Evolutionary conservation across 2,888 invertebrate species (phyloP).

Genomic region (Alviniconcha strummeri): DNA sequence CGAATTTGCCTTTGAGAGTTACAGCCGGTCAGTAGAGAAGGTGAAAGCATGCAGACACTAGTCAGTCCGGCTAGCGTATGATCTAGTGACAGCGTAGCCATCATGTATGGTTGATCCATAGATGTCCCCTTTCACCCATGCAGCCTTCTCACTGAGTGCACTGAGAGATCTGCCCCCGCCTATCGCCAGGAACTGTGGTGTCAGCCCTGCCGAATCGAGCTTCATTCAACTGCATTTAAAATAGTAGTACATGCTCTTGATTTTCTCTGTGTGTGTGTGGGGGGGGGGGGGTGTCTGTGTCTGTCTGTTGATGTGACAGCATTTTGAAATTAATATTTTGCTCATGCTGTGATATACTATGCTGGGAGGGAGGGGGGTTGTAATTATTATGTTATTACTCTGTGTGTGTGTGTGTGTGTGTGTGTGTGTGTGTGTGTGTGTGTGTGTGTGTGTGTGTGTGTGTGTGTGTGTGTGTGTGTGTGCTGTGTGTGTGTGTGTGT

Average conservation of each 20-base stretch:
- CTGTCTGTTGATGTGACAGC: background rate
- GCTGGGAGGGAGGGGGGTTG: no score
- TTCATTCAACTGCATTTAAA: no score
- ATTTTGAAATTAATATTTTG: no score
- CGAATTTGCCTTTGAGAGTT: no score
- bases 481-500: background rate
- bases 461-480: background rate
- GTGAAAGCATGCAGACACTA: no score
- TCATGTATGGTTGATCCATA: background rate
- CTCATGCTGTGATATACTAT: no score
- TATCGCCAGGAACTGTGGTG: background rate
- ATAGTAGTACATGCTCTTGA: background rate
- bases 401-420: conserved; percentile 16
- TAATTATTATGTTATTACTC: no score
- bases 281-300: background rate
- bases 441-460: background rate
- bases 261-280: background rate
- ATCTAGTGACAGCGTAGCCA: no score
- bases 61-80: no score
- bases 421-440: conserved; percentile 7
- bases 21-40: no score
- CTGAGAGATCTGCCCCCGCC: background rate
- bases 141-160: background rate
- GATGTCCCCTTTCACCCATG: background rate
- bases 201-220: background rate